Evolutionary conservation across 2,888 invertebrate genomes (phyloP).

Genomic region (Pseudanteris insignis): DNA sequence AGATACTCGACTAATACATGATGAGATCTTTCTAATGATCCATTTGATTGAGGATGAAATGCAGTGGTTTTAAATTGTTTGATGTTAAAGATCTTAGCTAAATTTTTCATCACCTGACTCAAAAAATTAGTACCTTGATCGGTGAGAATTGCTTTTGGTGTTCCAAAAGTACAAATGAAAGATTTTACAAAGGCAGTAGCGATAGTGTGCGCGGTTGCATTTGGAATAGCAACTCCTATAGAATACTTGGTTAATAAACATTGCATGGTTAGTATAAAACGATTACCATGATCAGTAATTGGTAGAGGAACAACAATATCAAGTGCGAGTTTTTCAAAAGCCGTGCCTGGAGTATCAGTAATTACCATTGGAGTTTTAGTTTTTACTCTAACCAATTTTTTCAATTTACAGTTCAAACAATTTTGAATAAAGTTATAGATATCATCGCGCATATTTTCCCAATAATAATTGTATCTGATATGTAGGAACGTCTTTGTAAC

Average conservation of each 20-base stretch:
- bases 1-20: too few species aligned
- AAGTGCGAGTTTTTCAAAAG: neutral
- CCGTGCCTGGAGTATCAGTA: too few species aligned
- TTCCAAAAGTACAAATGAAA: neutral
- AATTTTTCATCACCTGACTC: neutral
- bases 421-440: neutral
- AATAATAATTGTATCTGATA: too few species aligned
- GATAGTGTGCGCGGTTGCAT: neutral
- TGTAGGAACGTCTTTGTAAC: too few species aligned
- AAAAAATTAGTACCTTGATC: too few species aligned
- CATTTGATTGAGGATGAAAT: constrained; percentile 6
- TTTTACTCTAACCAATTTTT: too few species aligned
- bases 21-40: neutral
- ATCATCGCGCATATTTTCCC: too few species aligned
- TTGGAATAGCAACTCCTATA: neutral
- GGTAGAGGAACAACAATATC: too few species aligned
- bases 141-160: neutral
- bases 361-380: neutral
- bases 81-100: neutral
- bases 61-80: neutral
- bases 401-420: too few species aligned
- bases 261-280: neutral
- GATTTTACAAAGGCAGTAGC: neutral
- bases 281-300: neutral
- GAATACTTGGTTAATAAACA: constrained; percentile 1